Conservation (phyloP, 2,797 vertebrate species). For the Molossus alvarezi region DNA sequence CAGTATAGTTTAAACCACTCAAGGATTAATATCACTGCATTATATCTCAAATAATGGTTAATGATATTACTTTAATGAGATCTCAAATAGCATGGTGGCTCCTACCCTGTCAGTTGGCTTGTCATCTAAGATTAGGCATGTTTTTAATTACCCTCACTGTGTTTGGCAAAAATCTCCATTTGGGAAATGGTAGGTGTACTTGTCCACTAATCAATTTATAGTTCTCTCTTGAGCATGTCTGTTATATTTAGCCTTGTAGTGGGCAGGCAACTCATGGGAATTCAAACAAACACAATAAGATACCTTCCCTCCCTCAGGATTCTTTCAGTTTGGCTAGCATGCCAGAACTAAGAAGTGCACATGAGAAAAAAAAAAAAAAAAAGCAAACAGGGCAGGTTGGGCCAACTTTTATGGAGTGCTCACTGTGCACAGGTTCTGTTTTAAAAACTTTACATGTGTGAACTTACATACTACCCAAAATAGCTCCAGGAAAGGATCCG, state of each 20-base stretch:
- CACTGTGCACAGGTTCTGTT: not conserved
- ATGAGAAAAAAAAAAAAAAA: not conserved
- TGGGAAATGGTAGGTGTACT: not conserved
- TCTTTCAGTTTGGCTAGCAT: not conserved
- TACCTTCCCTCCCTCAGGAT: not conserved
- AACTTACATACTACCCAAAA: not conserved
- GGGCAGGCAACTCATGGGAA: not conserved
- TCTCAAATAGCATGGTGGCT: conserved; percentile 13
- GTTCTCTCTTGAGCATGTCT: not conserved
- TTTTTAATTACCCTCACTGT: not conserved
- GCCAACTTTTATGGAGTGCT: not conserved
- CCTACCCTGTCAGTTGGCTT: not conserved
- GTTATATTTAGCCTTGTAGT: not conserved
- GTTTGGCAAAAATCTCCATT: conserved; percentile 3
- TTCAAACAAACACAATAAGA: not conserved
- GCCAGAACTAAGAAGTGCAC: not conserved
- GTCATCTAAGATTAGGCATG: not conserved
- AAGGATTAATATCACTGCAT: not conserved
- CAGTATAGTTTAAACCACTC: not conserved
- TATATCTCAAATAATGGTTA: not conserved
- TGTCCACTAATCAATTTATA: not conserved
- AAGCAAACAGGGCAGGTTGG: not conserved
- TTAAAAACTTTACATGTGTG: not conserved
- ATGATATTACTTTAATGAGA: not conserved
- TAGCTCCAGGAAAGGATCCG: not conserved